Conservation (phyloP, 1,140 invertebrate genomes). For the Drosophila albomicans region DNA sequence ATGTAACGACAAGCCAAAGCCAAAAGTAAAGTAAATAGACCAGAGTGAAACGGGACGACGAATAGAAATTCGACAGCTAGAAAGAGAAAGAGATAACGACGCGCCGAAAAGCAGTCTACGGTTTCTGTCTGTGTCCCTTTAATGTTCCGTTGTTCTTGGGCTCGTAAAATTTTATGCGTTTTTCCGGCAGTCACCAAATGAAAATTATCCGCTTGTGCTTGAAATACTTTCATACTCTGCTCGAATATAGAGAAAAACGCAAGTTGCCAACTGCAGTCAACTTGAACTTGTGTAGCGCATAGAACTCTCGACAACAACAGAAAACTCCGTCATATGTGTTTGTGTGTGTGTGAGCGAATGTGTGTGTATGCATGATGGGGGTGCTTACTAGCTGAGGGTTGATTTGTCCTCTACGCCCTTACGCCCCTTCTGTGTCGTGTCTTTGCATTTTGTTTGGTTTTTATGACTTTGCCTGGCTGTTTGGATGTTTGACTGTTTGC, state of each 20-base stretch:
- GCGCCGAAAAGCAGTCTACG: constrained; percentile 76
- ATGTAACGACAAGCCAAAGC: constrained; percentile 55
- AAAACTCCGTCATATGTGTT: neutral
- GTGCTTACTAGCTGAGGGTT: constrained; percentile 60
- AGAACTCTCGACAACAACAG: constrained; percentile 38
- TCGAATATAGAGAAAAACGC: constrained; percentile 43
- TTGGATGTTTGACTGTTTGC: constrained; percentile 17
- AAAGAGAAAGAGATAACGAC: constrained; percentile 22
- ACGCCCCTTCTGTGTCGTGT: constrained; percentile 54
- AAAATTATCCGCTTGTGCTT: constrained; percentile 71
- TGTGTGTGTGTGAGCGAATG: constrained; percentile 4
- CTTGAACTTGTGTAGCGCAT: constrained; percentile 70
- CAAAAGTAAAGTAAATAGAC: constrained; percentile 45
- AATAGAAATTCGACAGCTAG: neutral
- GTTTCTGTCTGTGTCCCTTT: constrained; percentile 63
- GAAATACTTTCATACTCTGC: constrained; percentile 33
- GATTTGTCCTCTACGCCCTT: constrained; percentile 52
- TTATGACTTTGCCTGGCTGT: constrained; percentile 72
- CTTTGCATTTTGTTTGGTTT: constrained; percentile 82
- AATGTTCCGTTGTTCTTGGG: constrained; percentile 62
- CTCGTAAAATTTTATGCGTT: constrained; percentile 84
- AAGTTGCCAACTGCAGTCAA: constrained; percentile 76
- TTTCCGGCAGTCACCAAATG: constrained; percentile 78
- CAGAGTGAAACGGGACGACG: neutral
- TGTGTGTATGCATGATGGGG: constrained; percentile 31